Evolutionary conservation across 2,113 vertebrate species (phyloP).

Genomic region (Pardalotus punctatus): DNA sequence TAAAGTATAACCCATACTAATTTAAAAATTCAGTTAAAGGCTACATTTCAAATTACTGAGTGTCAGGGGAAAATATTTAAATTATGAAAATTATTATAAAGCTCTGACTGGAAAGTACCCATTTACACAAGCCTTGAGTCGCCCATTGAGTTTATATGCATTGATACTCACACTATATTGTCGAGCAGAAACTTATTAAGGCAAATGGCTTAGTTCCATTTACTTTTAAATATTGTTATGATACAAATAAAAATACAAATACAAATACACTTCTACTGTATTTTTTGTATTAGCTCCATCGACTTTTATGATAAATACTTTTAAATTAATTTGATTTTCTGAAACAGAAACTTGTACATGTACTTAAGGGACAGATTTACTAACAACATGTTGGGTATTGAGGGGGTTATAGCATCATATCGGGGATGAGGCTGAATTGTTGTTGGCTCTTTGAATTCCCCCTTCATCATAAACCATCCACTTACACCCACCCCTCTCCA

Average conservation of each 20-base stretch:
- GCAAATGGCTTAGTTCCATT: background rate
- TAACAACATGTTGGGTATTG: background rate
- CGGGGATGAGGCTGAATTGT: background rate
- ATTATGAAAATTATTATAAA: conserved; percentile 46
- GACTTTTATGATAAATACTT: background rate
- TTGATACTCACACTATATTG: background rate
- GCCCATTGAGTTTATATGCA: background rate
- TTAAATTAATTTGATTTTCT: background rate
- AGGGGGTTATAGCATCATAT: background rate
- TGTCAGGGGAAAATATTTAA: conserved; percentile 43
- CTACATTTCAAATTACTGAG: conserved; percentile 36
- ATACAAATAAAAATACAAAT: background rate
- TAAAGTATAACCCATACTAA: conserved; percentile 38
- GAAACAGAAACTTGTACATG: background rate
- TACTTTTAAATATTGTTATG: background rate
- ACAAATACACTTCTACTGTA: background rate
- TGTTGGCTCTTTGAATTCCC: background rate
- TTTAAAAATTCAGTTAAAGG: conserved; percentile 60
- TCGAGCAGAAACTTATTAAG: background rate
- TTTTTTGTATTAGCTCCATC: background rate
- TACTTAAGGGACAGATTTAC: background rate
- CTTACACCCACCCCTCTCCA: background rate
- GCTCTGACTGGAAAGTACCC: background rate
- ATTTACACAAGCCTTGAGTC: conserved; percentile 14
- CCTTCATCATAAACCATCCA: background rate